Base-by-base conservation (phyloP, 2,888 invertebrate species). In the Stenoptilia bipunctidactyla region DNA sequence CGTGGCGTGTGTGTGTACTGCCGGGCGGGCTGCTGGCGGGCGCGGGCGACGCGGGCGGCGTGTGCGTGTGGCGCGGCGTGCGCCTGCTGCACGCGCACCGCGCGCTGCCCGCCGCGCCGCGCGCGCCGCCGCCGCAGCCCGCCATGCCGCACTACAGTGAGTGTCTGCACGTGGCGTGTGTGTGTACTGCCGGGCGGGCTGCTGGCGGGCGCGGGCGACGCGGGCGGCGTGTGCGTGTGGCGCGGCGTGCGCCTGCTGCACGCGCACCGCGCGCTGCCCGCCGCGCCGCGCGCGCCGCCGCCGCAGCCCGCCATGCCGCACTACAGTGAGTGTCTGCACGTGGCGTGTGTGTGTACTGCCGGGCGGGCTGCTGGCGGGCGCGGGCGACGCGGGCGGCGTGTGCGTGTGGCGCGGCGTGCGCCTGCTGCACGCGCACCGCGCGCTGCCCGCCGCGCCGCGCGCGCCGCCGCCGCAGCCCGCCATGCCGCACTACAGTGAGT, bases 241-340 rank as follows among this genome's bases (percentile, higher is more conserved):
- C 5, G 25, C 25, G 25, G 25, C 54, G 39, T 41, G 43, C 45
- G 56, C 59, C 76, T 94, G 51, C 86, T 95, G 30, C 49, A 70
- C 38, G 80, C 94, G 33, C 97, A 96, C 93, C 93, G 94, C 63
- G 94, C 92, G 15, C 85, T 96, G 14, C 88, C 88, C 41, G 84
- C 70, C 12, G 69, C 70, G 49, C 60, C 64, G 45, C 53, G 65
- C 47, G 66, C 65, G 61, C 68, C 66, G 65, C 70, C 73, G 41
- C 80, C 80, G 63, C 80, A 79, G 51, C 66, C 76, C 53, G 80
- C 62, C 38, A 75, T 74, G 59, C 74, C 77, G 36, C 52, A 76
- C 46, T 76, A 75, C 69, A 75, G 79, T 77, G 34, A 56, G 75
- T 68, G 40, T 40, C 36, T 40, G 20, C 5, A 27, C 15, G 15